Conservation (phyloP, 2,797 vertebrate genomes). For the Characodon lateralis region DNA sequence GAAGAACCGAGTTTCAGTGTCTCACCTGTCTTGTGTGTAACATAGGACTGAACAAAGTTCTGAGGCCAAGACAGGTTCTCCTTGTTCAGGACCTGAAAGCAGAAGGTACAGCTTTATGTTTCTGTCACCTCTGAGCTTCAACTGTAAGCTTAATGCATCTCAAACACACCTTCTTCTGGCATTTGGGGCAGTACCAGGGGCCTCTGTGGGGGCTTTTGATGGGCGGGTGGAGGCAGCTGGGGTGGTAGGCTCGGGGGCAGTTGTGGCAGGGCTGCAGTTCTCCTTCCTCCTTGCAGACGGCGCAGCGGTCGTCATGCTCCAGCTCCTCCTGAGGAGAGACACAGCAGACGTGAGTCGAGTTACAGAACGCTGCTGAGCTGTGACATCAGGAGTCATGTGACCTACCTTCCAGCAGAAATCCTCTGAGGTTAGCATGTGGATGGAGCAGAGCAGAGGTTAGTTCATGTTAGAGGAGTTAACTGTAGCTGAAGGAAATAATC, state of each 20-base stretch:
- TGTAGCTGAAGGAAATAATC: no score
- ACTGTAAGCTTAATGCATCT: not conserved
- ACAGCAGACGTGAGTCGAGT: not conserved
- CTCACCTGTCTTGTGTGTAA: conserved; percentile 95
- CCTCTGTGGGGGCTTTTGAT: conserved; percentile 88
- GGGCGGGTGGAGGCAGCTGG: conserved; percentile 90
- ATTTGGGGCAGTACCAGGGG: conserved; percentile 94
- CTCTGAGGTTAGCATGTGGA: conserved; percentile 91
- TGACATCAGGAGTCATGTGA: conserved; percentile 44
- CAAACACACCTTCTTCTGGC: conserved; percentile 91
- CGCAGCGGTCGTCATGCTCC: conserved; percentile 87
- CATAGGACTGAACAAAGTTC: conserved; percentile 94
- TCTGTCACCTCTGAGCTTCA: not conserved
- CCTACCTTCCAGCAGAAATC: conserved; percentile 95
- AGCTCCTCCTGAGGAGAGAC: conserved; percentile 82
- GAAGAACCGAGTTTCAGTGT: not conserved
- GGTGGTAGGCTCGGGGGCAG: conserved; percentile 92
- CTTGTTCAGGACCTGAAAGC: conserved; percentile 90
- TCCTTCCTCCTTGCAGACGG: conserved; percentile 87
- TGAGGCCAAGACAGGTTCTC: conserved; percentile 94
- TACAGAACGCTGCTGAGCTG: not conserved
- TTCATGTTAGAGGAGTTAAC: conserved; percentile 47
- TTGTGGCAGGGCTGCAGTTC: conserved; percentile 90
- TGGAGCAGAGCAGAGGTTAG: conserved; percentile 91
- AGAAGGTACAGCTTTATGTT: not conserved